Base-by-base conservation (phyloP, 2,113 vertebrate genomes). In the Dicerorhinus sumatrensis region DNA sequence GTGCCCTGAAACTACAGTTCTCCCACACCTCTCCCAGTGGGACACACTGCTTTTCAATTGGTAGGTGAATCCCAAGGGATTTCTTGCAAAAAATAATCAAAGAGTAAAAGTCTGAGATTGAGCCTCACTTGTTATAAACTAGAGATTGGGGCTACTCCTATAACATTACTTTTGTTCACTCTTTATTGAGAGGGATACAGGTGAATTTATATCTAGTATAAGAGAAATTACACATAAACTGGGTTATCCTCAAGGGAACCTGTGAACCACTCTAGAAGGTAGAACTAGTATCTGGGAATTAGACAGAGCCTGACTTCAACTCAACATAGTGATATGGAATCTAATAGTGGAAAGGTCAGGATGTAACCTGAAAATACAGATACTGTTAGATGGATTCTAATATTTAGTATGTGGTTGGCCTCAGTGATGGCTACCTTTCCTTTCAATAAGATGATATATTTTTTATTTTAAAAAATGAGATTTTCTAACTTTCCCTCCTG, bases 141-240 rank as follows among this genome's bases (percentile, higher is more conserved):
- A 58, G 82, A 83, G n/a, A 56, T 20, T 51, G 56, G 65, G 33
- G 48, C 56, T 80, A 73, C 62, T 81, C n/a, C 65, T 48, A 29
- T 20, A 51, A 72, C n/a, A 95, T 73, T 31, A 82, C n/a, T 86
- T 96, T 86, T 77, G n/a, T 96, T 92, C 77, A 93, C 69, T 89
- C 69, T 67, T 92, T 96, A 83, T 21, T 86, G 77, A 95, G 77
- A 77, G 67, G 94, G 82, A 67, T 69, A 63, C 8, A 84, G 46
- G 70, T 85, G 77, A 93, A 93, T 93, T 91, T 96, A 60, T 93
- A 90, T 63, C 23, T 62, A 51, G 14, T 56, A 1, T 56, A 63
- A 89, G 46, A 58, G 10, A 31, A 96, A 79, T 84, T 84, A 83
- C 54, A 89, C 58, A 76, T 20, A 67, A 72, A 84, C 63, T 86